phyloP scores from a whole-genome alignment of 2,888 invertebrate species.

The Platynereis dumerilii region DNA sequence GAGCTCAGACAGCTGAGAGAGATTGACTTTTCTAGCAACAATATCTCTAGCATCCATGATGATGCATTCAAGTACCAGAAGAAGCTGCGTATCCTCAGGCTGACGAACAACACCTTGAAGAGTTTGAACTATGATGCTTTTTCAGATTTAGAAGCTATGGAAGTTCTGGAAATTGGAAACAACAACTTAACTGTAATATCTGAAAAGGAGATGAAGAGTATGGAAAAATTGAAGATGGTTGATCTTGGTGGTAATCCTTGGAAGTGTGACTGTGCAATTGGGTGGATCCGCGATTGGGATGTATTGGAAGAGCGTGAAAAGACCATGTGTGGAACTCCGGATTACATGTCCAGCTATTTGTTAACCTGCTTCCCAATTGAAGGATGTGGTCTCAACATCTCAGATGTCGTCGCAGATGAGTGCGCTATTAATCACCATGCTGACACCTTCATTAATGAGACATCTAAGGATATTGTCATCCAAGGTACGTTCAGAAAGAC shows the following conservation, averaged over 20 bases:
- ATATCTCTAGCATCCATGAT: slow-evolving; percentile 9
- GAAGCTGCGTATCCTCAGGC: slow-evolving; percentile 11
- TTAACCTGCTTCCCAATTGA: slow-evolving; percentile 17
- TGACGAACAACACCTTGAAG: slow-evolving; percentile 7
- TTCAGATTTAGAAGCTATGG: slow-evolving; percentile 3
- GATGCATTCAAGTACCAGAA: slow-evolving; percentile 10
- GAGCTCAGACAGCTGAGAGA: slow-evolving; percentile 13
- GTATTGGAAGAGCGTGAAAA: slow-evolving; percentile 10
- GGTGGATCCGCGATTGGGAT: slow-evolving; percentile 14
- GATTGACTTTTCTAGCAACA: slow-evolving; percentile 12
- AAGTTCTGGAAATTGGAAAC: slow-evolving; percentile 14
- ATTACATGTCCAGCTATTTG: slow-evolving; percentile 8
- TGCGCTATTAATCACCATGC: too few species aligned
- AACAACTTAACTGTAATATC: not conserved
- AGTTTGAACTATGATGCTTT: slow-evolving; percentile 1
- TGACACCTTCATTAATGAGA: too few species aligned
- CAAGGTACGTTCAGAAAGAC: too few species aligned
- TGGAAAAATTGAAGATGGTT: slow-evolving; percentile 5
- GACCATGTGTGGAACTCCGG: slow-evolving; percentile 9
- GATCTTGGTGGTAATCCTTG: slow-evolving; percentile 16
- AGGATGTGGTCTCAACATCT: not conserved
- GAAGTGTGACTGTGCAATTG: slow-evolving; percentile 18
- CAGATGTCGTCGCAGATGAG: too few species aligned
- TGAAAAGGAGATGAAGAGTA: not conserved
- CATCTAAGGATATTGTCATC: too few species aligned